A percentile compares a stretch with the other conserved stretches of the same genome.
These are phyloP conservation scores for Leptinotarsa peninsularis DNA, from an alignment of 2,888 invertebrate genomes.

Conservation along the genomic window DNA sequence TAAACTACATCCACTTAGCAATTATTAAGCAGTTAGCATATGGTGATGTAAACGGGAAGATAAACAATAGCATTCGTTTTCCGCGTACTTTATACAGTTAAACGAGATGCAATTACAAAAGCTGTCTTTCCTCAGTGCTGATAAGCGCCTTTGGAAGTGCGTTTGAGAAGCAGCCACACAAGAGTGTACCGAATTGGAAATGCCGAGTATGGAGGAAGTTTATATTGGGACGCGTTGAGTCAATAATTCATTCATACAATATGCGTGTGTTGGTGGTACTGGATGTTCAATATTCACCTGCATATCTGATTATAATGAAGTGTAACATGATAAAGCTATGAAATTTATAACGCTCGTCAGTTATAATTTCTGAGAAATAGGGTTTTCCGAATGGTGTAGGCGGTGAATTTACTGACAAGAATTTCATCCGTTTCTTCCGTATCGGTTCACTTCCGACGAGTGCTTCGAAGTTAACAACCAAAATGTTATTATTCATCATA, in stretches of 20 bases:
- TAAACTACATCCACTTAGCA: constrained; percentile 23
- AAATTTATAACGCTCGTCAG: constrained; percentile 19
- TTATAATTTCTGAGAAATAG: constrained; percentile 3
- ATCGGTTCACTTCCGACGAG: too few relatives aligned
- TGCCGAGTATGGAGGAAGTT: constrained; percentile 11
- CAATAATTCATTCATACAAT: constrained; percentile 17
- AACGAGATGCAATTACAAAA: constrained; percentile 22
- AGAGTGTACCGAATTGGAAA: constrained; percentile 3
- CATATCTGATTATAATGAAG: constrained; percentile 19
- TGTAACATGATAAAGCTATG: constrained; percentile 10
- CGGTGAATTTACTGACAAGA: too few relatives aligned
- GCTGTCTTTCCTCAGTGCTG: constrained; percentile 7
- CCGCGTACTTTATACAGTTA: constrained; percentile 44
- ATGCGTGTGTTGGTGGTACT: constrained; percentile 21
- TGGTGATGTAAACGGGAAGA: constrained; percentile 56
- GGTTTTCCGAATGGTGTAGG: constrained; percentile 1
- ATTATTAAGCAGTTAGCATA: constrained; percentile 56
- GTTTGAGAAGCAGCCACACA: constrained; percentile 8
- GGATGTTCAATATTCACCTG: constrained; percentile 18
- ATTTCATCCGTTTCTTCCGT: too few relatives aligned
- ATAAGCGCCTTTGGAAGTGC: constrained; percentile 8
- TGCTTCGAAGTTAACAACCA: too few relatives aligned
- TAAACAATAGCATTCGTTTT: constrained; percentile 57
- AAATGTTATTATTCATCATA: too few relatives aligned
- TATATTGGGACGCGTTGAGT: constrained; percentile 17